Conservation (phyloP, 2,888 invertebrate genomes). For the Kuschelorhynchus macadamiae region DNA sequence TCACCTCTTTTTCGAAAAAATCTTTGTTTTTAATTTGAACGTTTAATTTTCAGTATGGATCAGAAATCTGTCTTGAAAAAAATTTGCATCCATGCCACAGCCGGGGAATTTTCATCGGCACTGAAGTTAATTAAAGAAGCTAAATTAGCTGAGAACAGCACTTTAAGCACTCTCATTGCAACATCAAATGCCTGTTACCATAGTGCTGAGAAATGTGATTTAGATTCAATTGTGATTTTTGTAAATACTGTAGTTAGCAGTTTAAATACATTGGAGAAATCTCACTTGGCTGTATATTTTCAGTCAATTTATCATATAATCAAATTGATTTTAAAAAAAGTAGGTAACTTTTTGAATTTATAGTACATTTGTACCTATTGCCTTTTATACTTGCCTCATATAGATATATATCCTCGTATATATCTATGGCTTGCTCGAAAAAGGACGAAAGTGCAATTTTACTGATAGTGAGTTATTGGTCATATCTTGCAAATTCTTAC, state of each 20-base stretch:
- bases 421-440: no score
- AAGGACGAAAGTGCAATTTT: no score
- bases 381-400: no score
- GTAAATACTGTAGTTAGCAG: constrained; percentile 4
- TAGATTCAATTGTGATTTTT: constrained; percentile 1
- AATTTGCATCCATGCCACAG: background rate
- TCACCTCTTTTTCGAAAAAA: no score
- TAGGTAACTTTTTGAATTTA: no score
- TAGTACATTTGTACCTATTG: no score
- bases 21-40: no score
- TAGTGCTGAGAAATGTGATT: constrained; percentile 1
- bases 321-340: constrained; percentile 23
- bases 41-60: no score
- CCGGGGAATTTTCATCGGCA: constrained; percentile 21
- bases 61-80: no score
- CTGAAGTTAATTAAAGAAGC: constrained; percentile 14
- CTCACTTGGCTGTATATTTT: constrained; percentile 12
- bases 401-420: no score
- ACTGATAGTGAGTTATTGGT: no score
- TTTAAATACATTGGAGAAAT: constrained; percentile 20
- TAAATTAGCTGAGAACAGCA: constrained; percentile 7
- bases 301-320: constrained; percentile 27
- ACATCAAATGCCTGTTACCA: constrained; percentile 26
- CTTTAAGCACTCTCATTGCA: constrained; percentile 20
- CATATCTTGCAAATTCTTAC: no score